Evolutionary conservation across 1,140 invertebrate species (phyloP).

Genomic region (Caenorhabditis inopinata): DNA sequence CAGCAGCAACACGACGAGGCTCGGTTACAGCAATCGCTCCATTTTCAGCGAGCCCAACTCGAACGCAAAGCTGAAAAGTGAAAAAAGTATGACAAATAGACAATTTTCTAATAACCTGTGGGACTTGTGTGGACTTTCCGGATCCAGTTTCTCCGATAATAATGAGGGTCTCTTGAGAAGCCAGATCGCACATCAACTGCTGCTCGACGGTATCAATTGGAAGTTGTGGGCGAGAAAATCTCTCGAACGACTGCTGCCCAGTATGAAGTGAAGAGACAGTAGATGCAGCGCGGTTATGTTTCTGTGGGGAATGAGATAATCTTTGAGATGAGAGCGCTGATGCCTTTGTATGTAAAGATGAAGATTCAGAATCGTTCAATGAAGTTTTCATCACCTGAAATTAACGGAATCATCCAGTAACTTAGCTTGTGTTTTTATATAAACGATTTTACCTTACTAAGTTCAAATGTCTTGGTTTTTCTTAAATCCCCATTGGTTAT

Average conservation of each 20-base stretch:
- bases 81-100: too few species aligned
- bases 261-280: neutral
- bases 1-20: slow-evolving; percentile 86
- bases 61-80: slow-evolving; percentile 72
- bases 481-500: neutral
- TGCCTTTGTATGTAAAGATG: too few species aligned
- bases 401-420: too few species aligned
- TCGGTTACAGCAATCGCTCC: slow-evolving; percentile 78
- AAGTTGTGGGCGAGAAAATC: slow-evolving; percentile 31
- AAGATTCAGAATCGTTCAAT: too few species aligned
- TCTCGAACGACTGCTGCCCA: neutral
- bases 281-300: too few species aligned
- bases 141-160: slow-evolving; percentile 85
- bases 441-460: neutral
- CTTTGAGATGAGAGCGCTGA: too few species aligned
- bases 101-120: slow-evolving; percentile 72
- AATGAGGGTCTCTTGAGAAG: slow-evolving; percentile 66
- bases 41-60: slow-evolving; percentile 70
- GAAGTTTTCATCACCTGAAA: too few species aligned
- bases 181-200: slow-evolving; percentile 47
- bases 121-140: slow-evolving; percentile 88
- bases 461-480: neutral
- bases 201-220: slow-evolving; percentile 46
- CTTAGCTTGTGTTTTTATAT: too few species aligned
- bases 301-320: too few species aligned